Evolutionary conservation across 2,888 invertebrate genomes (phyloP), one percentile per base, ranked within the genome.

Genomic region (Electrophaes corylata): DNA sequence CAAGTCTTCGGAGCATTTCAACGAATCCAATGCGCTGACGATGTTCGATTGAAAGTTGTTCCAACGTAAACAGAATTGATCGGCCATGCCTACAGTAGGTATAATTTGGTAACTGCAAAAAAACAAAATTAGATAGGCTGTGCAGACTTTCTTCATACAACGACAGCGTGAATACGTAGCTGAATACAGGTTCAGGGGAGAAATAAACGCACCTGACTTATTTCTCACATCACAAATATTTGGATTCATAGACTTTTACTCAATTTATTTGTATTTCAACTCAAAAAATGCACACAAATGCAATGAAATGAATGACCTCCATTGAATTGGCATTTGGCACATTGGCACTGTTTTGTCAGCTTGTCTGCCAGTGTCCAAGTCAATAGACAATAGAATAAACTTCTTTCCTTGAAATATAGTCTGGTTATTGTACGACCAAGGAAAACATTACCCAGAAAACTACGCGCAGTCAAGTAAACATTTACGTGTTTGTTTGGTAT

Each of bases 1-100:
- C 72, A 95, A 91, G 84, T 95, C 94, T 84, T 95, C 94, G 10
- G 94, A 94, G 70, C 92, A 93, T 78, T 95, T 93, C 65, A 95
- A 86, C 69, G 94, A 94, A 84, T 95, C 95, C 77, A 95, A 93
- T 39, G 94, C 94, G 76, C 93, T 93, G 62, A 95, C 93, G 75
- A 95, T 94, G 73, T 94, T 95, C 57, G 93, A 93, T 83, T 95
- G 94, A 87, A 95, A 95, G 81, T 95, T 95, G 82, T 95, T 95
- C 95, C 95, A 95, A 87, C 94, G 94, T 81, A 95, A 92, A 88
- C 95, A 95, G 81, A 95, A 95, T 81, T 95, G 94, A 85, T 95
- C 94, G 76, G 92, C 91, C 92, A 92, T 92, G 71, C 83, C 84
- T 86, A 85, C 69, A 79, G 74, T 76, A 37, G 16, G 16, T 5